Conservation (phyloP, 1,140 invertebrate species). For the Neomicropteryx cornuta region DNA sequence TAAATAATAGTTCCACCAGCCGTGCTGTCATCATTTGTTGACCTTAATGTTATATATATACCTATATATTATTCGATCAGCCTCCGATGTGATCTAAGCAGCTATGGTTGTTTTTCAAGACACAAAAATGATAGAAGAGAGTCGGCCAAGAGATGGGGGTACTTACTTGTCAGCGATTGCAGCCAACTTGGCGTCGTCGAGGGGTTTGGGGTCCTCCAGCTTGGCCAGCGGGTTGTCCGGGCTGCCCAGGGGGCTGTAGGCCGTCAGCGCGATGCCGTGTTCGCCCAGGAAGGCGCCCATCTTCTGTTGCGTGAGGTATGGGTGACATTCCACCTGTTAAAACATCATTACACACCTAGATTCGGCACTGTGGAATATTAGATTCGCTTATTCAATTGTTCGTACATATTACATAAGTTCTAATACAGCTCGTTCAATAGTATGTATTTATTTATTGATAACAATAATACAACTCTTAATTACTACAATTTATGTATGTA, state of each 20-base stretch:
- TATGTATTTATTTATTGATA: not conserved
- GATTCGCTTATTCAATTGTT: too few relatives aligned
- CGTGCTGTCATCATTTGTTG: too few relatives aligned
- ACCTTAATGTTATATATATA: too few relatives aligned
- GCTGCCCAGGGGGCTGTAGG: conserved; percentile 50
- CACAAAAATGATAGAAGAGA: too few relatives aligned
- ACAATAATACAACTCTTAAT: not conserved
- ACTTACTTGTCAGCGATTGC: conserved; percentile 41
- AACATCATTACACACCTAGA: not conserved
- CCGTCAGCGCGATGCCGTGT: conserved; percentile 41
- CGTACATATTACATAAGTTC: too few relatives aligned
- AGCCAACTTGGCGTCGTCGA: conserved; percentile 46
- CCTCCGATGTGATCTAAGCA: too few relatives aligned
- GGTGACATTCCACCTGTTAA: conserved; percentile 47
- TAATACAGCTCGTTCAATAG: not conserved
- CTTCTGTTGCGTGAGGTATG: conserved; percentile 47
- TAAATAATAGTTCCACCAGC: too few relatives aligned
- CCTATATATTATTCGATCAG: too few relatives aligned
- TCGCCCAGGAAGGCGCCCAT: conserved; percentile 42
- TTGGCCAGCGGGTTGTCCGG: conserved; percentile 46
- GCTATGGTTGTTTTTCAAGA: too few relatives aligned
- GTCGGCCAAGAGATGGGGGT: too few relatives aligned
- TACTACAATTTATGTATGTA: not conserved
- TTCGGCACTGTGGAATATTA: too few relatives aligned
- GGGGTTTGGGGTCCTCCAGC: conserved; percentile 43